Evolutionary conservation across 1,140 invertebrate species (phyloP), one percentile per base, ranked within the genome.

Genomic region (Drosophila persimilis): DNA sequence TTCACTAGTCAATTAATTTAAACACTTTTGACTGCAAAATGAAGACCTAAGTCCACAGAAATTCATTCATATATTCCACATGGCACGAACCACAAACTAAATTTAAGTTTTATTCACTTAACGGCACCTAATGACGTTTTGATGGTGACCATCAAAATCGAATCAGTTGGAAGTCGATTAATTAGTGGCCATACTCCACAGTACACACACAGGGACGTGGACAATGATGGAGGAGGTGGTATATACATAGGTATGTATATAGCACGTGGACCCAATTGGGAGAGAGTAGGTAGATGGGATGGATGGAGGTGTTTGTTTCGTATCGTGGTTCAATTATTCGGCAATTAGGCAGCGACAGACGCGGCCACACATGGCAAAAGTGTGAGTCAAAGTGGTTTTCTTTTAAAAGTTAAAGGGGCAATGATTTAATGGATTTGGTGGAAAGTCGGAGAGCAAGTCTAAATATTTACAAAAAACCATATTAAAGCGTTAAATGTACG

Each of bases 111-210:
- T 51, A 71, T 86, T 54, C 73, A 80, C 81, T 80, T 86, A 77
- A 65, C 67, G 61, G 51, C 3, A 54, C 63, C 56, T 88, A 88
- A 88, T 88, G 83, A 79, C 77, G 74, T 72, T 88, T 88, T 88
- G 83, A 81, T 88, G 71, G 17, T 81, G 59, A 80, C 75, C 78
- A 88, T 88, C 83, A 88, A 88, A 88, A 73, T 76, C 72, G 83
- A 88, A 88, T 88, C 83, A 88, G 83, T 78, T 79, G 83, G 71
- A 81, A 88, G 83, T 88, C 83, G 83, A 88, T 88, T 88, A 88
- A 88, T 88, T 83, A 88, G 78, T 56, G 43, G 26, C 50, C 65
- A 41, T 48, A 51, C 62, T 51, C 41, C 51, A 50, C 17, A 59
- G 17, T 1, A 17, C 43, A 53, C 29, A 50, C 17, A 17, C 17